Base-by-base conservation (phyloP, 2,113 vertebrate genomes). In the Bucco capensis region DNA sequence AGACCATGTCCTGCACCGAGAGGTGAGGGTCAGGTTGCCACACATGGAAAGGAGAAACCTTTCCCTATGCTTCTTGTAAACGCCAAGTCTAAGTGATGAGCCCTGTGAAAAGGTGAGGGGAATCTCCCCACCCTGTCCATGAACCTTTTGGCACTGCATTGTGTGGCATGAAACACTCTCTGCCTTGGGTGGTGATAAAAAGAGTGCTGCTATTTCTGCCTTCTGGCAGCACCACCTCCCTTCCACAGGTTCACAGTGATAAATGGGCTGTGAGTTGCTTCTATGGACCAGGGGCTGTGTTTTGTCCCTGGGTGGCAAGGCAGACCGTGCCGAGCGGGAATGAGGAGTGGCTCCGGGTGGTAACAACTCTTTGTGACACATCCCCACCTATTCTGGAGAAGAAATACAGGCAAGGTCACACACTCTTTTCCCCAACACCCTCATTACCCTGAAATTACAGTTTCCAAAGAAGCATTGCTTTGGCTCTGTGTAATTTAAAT, bases 11-110 rank as follows among this genome's bases (percentile, higher is more conserved):
- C 81, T 95, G 88, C 94, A 88, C 53, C 72, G 73, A 62, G 89
- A 94, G 81, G 69, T 92, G 74, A 94, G 85, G 89, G 89, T 96
- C 83, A 94, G 0, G 0, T 75, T 69, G 67, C 90, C 92, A 83
- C 93, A 83, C 86, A 78, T 82, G 86, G 94, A 96, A 95, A 95
- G 17, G 46, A 95, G 92, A 96, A 96, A 42, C 49, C 16, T 87
- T 89, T 86, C 69, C 73, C 60, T 66, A 24, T 6, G 54, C 74
- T 96, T 97, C 95, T 96, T 27, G 56, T 83, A 96, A 96, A 86
- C 1, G 7, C 94, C 96, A 85, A 74, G 57, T 21, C n/a, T 81
- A 88, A 94, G 83, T 74, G 92, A 96, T 90, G 96, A 96, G 81
- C 83, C 19, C 58, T 47, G 23, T 86, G 71, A 84, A 91, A 93